Conservation (phyloP, 2,888 invertebrate genomes). For the Lepidocyrtoides sp. region DNA sequence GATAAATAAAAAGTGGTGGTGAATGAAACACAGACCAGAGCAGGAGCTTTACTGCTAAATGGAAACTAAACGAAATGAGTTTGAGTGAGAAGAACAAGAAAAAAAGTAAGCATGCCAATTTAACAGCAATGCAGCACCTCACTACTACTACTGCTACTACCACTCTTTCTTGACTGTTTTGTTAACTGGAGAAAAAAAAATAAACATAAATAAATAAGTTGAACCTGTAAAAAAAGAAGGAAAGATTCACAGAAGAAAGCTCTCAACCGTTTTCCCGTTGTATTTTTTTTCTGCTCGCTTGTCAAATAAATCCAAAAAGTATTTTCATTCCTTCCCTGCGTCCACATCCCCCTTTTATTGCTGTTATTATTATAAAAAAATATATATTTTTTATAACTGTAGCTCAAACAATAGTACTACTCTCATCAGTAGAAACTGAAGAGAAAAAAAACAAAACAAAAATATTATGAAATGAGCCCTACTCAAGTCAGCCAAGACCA, state of each 20-base stretch:
- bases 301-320: constrained; percentile 65
- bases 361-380: neutral
- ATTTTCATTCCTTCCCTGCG: constrained; percentile 60
- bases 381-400: constrained; percentile 20
- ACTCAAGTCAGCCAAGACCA: constrained; percentile 18
- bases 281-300: constrained; percentile 13
- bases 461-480: constrained; percentile 8
- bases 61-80: constrained; percentile 48
- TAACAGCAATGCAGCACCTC: neutral
- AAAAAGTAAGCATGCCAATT: constrained; percentile 52
- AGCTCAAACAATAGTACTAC: neutral
- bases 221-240: constrained; percentile 3
- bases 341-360: constrained; percentile 41
- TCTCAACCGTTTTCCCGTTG: neutral
- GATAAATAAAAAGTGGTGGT: neutral
- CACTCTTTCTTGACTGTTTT: neutral
- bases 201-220: neutral
- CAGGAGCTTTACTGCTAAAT: constrained; percentile 24
- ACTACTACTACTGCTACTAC: neutral
- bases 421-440: neutral
- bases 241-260: constrained; percentile 8
- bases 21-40: neutral
- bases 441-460: neutral
- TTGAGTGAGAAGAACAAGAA: constrained; percentile 57
- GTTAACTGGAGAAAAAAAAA: neutral